Percentiles rank a stretch among this genome's conserved stretches.
Conservation (phyloP, 2,888 invertebrate genomes). For the Andrena marginata region DNA sequence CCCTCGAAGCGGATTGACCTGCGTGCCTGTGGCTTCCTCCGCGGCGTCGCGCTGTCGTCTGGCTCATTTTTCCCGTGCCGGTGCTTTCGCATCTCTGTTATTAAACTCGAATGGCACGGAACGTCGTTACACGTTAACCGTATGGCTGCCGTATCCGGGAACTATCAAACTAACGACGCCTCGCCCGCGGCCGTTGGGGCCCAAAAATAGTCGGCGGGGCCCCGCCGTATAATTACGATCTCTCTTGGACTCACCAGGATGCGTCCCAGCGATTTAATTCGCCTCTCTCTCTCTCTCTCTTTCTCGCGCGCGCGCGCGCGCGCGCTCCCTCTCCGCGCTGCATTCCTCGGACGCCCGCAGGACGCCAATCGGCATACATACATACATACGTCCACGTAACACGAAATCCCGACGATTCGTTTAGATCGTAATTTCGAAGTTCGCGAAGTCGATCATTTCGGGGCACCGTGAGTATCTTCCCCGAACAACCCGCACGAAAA, state of each 20-base stretch:
- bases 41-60: constrained; percentile 49
- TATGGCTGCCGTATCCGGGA: constrained; percentile 59
- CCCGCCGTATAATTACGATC: constrained; percentile 64
- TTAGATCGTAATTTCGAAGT: constrained; percentile 43
- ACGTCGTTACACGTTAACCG: constrained; percentile 54
- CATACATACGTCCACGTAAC: constrained; percentile 10
- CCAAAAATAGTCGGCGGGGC: constrained; percentile 65
- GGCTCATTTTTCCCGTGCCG: constrained; percentile 27
- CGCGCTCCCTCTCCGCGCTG: neutral
- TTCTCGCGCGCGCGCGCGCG: no score
- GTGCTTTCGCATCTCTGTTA: constrained; percentile 47
- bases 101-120: constrained; percentile 60
- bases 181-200: constrained; percentile 59
- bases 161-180: constrained; percentile 69
- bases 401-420: constrained; percentile 21
- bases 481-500: constrained; percentile 19
- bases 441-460: constrained; percentile 21
- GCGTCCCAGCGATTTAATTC: constrained; percentile 58
- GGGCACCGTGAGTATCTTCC: neutral
- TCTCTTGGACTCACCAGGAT: constrained; percentile 48
- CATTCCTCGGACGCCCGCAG: constrained; percentile 4
- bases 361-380: constrained; percentile 34
- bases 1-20: constrained; percentile 45
- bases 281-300: constrained; percentile 26
- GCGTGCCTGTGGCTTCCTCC: constrained; percentile 49